Conservation (phyloP, 2,113 vertebrate genomes). For the Lota lota region DNA sequence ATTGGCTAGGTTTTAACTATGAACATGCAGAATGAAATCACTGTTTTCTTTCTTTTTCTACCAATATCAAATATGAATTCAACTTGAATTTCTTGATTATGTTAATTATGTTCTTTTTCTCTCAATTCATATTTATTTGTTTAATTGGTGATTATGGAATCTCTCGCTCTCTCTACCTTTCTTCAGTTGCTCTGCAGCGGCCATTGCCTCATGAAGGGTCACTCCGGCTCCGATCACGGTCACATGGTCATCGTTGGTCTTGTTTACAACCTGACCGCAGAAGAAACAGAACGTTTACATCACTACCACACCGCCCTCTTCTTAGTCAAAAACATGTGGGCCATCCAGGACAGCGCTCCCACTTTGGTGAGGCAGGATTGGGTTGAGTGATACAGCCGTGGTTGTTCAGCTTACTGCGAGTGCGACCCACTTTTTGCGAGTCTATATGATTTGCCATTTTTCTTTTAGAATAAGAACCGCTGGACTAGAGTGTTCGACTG, state of each 20-base stretch:
- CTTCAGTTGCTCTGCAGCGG: conserved; percentile 86
- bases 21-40: too few species aligned
- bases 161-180: conserved; percentile 73
- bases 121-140: not conserved
- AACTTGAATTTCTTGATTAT: too few species aligned
- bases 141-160: too few species aligned
- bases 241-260: conserved; percentile 89
- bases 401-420: too few species aligned
- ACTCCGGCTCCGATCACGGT: conserved; percentile 91
- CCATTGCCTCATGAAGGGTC: conserved; percentile 88
- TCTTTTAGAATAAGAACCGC: too few species aligned
- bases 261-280: conserved; percentile 79
- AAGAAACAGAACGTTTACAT: not conserved
- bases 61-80: not conserved
- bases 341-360: too few species aligned
- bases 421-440: too few species aligned
- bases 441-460: too few species aligned
- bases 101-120: not conserved
- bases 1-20: too few species aligned
- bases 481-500: too few species aligned
- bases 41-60: not conserved
- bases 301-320: not conserved
- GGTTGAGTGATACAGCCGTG: too few species aligned
- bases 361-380: too few species aligned
- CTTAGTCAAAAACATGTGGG: not conserved